These are phyloP conservation scores for Spodoptera litura DNA, from an alignment of 1,140 invertebrate species.

Conservation along the genomic window DNA sequence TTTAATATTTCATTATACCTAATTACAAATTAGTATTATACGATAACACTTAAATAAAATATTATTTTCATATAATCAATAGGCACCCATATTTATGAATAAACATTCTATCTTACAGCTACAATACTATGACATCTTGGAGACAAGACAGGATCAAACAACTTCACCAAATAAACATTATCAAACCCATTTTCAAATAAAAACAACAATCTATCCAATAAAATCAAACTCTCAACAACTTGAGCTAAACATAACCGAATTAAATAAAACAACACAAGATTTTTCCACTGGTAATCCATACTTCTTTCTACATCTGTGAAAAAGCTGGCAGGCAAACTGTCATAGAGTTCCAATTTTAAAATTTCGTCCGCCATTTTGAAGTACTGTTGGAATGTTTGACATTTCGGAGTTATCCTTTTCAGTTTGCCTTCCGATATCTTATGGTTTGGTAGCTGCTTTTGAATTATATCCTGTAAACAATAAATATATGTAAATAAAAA, in stretches of 20 bases:
- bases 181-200: conserved; percentile 89
- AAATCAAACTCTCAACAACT: conserved; percentile 93
- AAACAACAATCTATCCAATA: conserved; percentile 94
- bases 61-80: no score
- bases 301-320: conserved; percentile 82
- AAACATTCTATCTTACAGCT: conserved; percentile 72
- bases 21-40: background rate
- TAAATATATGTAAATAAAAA: no score
- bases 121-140: conserved; percentile 92
- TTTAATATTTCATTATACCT: background rate
- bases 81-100: no score
- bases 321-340: conserved; percentile 83
- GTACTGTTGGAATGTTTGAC: conserved; percentile 88
- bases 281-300: conserved; percentile 86
- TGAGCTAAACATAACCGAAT: conserved; percentile 93
- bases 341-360: conserved; percentile 79
- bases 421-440: conserved; percentile 73
- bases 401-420: conserved; percentile 84
- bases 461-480: conserved; percentile 72
- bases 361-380: conserved; percentile 88
- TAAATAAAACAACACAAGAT: conserved; percentile 93
- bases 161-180: conserved; percentile 89
- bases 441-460: conserved; percentile 77
- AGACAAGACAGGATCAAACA: conserved; percentile 92
- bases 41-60: no score